Evolutionary conservation across 2,888 invertebrate genomes (phyloP).

Genomic region (Andricus curvator): DNA sequence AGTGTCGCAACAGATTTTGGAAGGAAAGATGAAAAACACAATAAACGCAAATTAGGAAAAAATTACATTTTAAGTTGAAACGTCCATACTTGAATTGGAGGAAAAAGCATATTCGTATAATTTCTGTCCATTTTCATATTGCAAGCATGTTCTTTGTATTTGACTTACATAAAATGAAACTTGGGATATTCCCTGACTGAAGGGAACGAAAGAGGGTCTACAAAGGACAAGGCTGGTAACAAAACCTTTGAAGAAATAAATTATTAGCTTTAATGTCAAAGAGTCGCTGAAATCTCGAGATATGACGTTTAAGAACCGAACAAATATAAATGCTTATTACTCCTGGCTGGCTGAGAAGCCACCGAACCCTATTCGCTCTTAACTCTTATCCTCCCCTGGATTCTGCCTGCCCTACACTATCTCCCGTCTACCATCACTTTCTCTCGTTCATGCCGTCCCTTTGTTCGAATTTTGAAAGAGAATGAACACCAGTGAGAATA

Average conservation of each 20-base stretch:
- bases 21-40: no score
- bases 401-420: conserved; percentile 11
- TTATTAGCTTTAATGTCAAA: conserved; percentile 38
- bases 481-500: conserved; percentile 37
- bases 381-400: conserved; percentile 19
- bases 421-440: conserved; percentile 33
- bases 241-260: conserved; percentile 37
- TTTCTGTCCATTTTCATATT: conserved; percentile 17
- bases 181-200: conserved; percentile 15
- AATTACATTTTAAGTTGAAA: no score
- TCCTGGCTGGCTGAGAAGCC: conserved; percentile 6
- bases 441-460: conserved; percentile 29
- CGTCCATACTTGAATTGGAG: not conserved
- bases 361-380: conserved; percentile 12
- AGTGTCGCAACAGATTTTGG: no score
- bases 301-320: conserved; percentile 39
- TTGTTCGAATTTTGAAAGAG: conserved; percentile 38
- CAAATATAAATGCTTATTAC: conserved; percentile 39
- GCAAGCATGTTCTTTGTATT: conserved; percentile 18
- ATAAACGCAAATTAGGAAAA: no score
- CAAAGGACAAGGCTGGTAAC: conserved; percentile 24
- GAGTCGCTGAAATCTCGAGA: conserved; percentile 26
- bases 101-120: not conserved
- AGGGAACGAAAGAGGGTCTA: conserved; percentile 8
- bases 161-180: conserved; percentile 34